Conservation (phyloP, 2,888 invertebrate genomes). For the Leptinotarsa peninsularis region DNA sequence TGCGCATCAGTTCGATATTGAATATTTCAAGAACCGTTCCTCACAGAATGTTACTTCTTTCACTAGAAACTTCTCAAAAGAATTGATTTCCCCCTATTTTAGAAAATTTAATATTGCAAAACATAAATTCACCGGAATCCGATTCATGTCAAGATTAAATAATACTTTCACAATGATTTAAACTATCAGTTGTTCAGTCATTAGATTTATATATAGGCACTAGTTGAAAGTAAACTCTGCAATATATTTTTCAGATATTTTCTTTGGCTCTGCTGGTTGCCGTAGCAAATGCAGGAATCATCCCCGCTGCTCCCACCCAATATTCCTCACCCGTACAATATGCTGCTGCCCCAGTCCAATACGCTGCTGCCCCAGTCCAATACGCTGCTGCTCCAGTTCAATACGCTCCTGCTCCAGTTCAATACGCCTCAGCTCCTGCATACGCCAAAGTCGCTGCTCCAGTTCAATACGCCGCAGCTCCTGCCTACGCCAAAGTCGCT, state of each 20-base stretch:
- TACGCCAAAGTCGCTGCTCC: constrained; percentile 42
- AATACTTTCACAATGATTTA: too few relatives aligned
- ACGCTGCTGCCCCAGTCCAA: constrained; percentile 22
- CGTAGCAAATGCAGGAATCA: constrained; percentile 33
- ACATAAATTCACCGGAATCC: too few relatives aligned
- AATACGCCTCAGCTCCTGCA: constrained; percentile 50
- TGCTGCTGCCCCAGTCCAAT: constrained; percentile 2
- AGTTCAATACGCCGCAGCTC: constrained; percentile 43
- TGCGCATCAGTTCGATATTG: too few relatives aligned
- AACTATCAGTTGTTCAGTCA: too few relatives aligned
- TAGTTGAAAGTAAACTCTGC: not conserved
- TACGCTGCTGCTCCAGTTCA: constrained; percentile 31
- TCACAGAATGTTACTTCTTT: too few relatives aligned
- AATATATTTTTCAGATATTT: constrained; percentile 40
- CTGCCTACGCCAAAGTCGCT: constrained; percentile 49
- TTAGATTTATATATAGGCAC: too few relatives aligned
- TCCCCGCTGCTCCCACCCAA: constrained; percentile 15
- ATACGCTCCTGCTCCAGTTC: constrained; percentile 48
- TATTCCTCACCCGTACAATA: constrained; percentile 11
- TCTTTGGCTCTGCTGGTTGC: constrained; percentile 40
- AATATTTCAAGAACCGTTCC: too few relatives aligned
- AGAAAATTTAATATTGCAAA: too few relatives aligned
- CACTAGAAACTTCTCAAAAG: too few relatives aligned
- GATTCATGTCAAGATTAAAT: too few relatives aligned
- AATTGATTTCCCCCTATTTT: too few relatives aligned